These are phyloP conservation scores for Tanaodytes sp. DNA, from an alignment of 2,888 invertebrate genomes.

Conservation along the genomic window DNA sequence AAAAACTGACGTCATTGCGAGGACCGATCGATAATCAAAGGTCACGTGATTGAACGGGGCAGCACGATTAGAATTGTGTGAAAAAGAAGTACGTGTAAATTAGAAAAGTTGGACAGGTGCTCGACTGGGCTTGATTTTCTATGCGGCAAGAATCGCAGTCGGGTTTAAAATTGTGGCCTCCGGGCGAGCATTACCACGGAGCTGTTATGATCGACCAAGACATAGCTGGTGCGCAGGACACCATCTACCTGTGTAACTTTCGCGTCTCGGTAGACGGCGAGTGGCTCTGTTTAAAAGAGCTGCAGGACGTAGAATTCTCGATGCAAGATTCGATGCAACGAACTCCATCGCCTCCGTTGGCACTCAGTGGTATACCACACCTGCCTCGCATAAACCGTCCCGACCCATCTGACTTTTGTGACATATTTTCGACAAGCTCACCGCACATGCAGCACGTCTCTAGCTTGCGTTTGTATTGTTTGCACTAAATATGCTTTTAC, in stretches of 20 bases:
- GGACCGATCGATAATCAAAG: conserved; percentile 27
- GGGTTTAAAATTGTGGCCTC: conserved; percentile 66
- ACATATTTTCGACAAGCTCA: conserved; percentile 68
- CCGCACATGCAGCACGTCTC: conserved; percentile 71
- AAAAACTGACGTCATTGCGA: neutral
- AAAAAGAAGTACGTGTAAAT: conserved; percentile 9
- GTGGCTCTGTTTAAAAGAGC: conserved; percentile 95
- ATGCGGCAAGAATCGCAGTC: conserved; percentile 70
- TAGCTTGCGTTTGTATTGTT: conserved; percentile 71
- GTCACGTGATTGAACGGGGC: conserved; percentile 7
- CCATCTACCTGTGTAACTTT: conserved; percentile 97
- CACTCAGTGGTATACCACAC: conserved; percentile 73
- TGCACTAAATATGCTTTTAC: conserved; percentile 53
- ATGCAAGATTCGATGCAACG: conserved; percentile 82
- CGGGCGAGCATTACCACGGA: conserved; percentile 67
- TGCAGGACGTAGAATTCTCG: conserved; percentile 88
- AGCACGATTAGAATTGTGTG: neutral
- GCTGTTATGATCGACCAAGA: conserved; percentile 76
- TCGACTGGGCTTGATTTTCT: conserved; percentile 55
- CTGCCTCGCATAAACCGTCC: conserved; percentile 59
- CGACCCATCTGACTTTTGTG: conserved; percentile 67
- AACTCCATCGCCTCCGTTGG: conserved; percentile 78
- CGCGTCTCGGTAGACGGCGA: conserved; percentile 97
- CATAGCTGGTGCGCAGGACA: conserved; percentile 93
- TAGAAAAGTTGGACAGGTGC: conserved; percentile 6